These are phyloP conservation scores for Emesis castigata DNA, from an alignment of 2,888 invertebrate genomes.

Conservation along the genomic window DNA sequence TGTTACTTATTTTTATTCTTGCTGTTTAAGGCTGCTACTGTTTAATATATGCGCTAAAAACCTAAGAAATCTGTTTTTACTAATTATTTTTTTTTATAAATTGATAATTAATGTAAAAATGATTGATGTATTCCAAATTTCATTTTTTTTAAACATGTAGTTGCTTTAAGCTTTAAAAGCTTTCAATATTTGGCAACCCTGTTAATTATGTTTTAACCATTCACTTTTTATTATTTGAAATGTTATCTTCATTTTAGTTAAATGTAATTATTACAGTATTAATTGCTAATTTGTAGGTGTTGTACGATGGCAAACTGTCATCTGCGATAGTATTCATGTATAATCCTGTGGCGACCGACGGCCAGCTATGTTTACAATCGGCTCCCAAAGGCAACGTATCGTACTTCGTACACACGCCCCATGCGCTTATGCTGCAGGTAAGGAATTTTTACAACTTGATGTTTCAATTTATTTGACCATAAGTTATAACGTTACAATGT, in stretches of 20 bases:
- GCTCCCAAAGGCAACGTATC: slow-evolving; percentile 99
- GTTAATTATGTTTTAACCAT: background rate
- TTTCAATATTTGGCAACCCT: background rate
- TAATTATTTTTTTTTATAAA: too few relatives aligned
- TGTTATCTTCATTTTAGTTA: background rate
- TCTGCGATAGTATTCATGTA: slow-evolving; percentile 99
- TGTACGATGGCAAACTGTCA: slow-evolving; percentile 99
- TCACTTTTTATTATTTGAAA: background rate
- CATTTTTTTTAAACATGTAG: background rate
- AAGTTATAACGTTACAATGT: too few relatives aligned
- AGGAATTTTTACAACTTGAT: too few relatives aligned
- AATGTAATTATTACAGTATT: background rate
- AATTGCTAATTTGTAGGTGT: slow-evolving; percentile 90
- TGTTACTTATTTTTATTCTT: background rate
- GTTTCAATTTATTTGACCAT: too few relatives aligned
- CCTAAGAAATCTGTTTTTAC: too few relatives aligned
- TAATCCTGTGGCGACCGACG: slow-evolving; percentile 99
- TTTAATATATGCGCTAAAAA: too few relatives aligned
- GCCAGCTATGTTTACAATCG: slow-evolving; percentile 98
- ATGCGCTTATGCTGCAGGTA: slow-evolving; percentile 99
- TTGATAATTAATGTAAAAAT: background rate
- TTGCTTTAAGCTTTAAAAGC: background rate
- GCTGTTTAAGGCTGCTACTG: background rate
- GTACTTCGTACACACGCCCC: slow-evolving; percentile 99
- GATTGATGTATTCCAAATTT: too few relatives aligned